Evolutionary conservation across 2,113 vertebrate species (phyloP).

Genomic region (Labrus mixtus): DNA sequence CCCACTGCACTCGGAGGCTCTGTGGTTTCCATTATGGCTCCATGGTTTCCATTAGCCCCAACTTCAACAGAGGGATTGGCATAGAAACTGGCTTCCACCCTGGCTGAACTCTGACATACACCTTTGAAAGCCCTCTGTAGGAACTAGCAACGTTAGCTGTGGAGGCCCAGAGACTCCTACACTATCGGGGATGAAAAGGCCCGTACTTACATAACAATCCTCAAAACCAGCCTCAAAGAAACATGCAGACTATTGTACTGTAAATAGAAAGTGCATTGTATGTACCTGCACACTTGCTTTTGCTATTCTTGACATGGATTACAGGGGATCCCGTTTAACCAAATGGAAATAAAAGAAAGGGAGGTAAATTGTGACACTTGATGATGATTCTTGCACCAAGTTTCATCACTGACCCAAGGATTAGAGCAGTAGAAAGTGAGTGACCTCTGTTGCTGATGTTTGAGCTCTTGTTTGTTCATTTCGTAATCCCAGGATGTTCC

Average conservation of each 20-base stretch:
- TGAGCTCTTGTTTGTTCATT: constrained; percentile 70
- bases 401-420: constrained; percentile 62
- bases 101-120: constrained; percentile 74
- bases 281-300: not conserved
- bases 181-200: constrained; percentile 10
- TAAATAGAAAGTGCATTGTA: not conserved
- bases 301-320: not conserved
- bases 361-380: constrained; percentile 2
- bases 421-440: constrained; percentile 73
- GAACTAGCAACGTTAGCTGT: constrained; percentile 21
- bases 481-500: constrained; percentile 57
- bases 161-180: constrained; percentile 31
- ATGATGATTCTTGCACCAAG: constrained; percentile 13
- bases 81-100: constrained; percentile 67
- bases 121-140: constrained; percentile 42
- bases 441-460: constrained; percentile 76
- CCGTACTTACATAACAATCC: not conserved
- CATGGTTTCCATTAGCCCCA: constrained; percentile 76
- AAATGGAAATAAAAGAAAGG: not conserved
- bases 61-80: constrained; percentile 59
- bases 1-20: constrained; percentile 59
- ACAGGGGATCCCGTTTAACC: not conserved
- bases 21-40: constrained; percentile 80
- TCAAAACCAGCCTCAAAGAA: not conserved
- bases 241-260: not conserved